phyloP scores from a whole-genome alignment of 2,888 invertebrate genomes.

The Leptodirus hochenwartii region DNA sequence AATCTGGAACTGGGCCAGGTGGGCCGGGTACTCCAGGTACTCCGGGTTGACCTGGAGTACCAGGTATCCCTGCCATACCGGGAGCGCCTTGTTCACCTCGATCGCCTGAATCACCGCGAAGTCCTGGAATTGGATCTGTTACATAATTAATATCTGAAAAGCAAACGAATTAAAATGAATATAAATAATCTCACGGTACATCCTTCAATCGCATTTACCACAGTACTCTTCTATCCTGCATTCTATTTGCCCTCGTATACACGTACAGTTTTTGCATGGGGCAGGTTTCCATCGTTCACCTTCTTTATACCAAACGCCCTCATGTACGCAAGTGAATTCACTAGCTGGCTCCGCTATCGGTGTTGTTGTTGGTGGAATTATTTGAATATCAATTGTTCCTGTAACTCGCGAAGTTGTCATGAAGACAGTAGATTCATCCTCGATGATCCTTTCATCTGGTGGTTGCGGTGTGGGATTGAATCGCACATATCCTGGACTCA shows the following conservation, averaged over 20 bases:
- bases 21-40: conserved; percentile 42
- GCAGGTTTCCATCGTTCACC: conserved; percentile 51
- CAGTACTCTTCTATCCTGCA: too few species aligned
- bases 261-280: conserved; percentile 55
- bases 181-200: conserved; percentile 1
- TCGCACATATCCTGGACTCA: conserved; percentile 7
- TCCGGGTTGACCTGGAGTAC: conserved; percentile 42
- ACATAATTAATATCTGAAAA: too few species aligned
- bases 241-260: conserved; percentile 40
- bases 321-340: conserved; percentile 31
- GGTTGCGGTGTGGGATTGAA: conserved; percentile 21
- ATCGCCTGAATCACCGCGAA: conserved; percentile 32
- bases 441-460: conserved; percentile 19
- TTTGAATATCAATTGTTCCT: conserved; percentile 18
- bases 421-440: conserved; percentile 11
- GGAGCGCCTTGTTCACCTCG: conserved; percentile 36
- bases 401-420: conserved; percentile 20
- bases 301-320: conserved; percentile 42
- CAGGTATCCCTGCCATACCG: conserved; percentile 41
- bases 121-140: conserved; percentile 21
- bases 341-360: conserved; percentile 16
- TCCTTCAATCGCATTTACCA: conserved; percentile 1
- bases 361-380: conserved; percentile 15
- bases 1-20: conserved; percentile 53
- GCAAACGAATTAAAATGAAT: conserved; percentile 4